phyloP scores from a whole-genome alignment of 2,888 invertebrate genomes.

The Parasteatoda lunata region DNA sequence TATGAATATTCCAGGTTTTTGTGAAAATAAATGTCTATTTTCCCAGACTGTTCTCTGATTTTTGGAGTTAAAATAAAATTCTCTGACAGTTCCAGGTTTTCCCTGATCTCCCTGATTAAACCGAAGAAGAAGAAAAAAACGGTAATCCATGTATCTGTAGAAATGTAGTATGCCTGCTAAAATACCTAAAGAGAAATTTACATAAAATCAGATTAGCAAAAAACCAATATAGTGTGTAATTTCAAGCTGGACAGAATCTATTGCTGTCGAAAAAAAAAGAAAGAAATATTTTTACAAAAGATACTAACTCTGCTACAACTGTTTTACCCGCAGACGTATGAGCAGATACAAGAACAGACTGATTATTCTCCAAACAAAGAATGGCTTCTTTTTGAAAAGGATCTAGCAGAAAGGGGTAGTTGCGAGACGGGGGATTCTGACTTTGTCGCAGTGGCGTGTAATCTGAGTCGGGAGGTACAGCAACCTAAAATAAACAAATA shows the following conservation, averaged over 20 bases:
- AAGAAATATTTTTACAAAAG: neutral
- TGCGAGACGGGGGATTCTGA: slow-evolving; percentile 85
- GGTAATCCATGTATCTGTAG: no score
- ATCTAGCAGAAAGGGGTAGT: slow-evolving; percentile 95
- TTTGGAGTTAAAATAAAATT: no score
- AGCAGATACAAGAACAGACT: slow-evolving; percentile 98
- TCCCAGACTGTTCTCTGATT: no score
- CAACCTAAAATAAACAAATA: slow-evolving; percentile 75
- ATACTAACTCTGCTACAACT: slow-evolving; percentile 92
- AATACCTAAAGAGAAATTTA: no score
- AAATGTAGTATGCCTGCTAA: no score
- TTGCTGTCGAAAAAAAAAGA: neutral
- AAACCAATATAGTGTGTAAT: neutral
- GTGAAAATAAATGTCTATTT: no score
- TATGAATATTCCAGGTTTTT: no score
- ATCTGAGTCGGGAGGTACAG: slow-evolving; percentile 89
- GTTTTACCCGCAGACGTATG: slow-evolving; percentile 99
- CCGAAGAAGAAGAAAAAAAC: no score
- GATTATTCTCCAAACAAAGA: slow-evolving; percentile 96
- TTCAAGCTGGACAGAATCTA: neutral
- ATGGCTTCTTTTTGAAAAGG: slow-evolving; percentile 98
- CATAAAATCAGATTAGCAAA: no score
- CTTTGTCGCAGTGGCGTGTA: slow-evolving; percentile 80
- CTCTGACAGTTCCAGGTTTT: no score
- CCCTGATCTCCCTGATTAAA: no score